Evolutionary conservation across 2,888 invertebrate genomes (phyloP).

Genomic region (Alcis repandata): DNA sequence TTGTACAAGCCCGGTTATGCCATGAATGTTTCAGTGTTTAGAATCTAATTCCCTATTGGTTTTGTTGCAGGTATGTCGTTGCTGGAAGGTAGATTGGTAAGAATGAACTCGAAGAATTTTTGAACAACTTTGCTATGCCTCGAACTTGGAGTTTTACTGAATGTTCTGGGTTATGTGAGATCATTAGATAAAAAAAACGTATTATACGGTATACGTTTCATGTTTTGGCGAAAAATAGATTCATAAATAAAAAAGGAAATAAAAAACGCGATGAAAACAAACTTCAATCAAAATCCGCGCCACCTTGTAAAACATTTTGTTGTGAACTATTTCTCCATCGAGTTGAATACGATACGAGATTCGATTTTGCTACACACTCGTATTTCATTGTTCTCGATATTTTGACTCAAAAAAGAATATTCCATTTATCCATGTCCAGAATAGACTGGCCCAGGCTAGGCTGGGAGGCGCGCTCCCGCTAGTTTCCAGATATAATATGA

Average conservation of each 20-base stretch:
- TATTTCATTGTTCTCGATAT: background rate
- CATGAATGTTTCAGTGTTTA: conserved; percentile 9
- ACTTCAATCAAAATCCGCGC: too few species aligned
- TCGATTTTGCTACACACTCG: background rate
- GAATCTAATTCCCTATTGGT: conserved; percentile 32
- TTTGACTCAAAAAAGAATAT: background rate
- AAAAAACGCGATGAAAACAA: too few species aligned
- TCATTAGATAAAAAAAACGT: too few species aligned
- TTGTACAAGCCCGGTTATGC: conserved; percentile 21
- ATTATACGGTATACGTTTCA: too few species aligned
- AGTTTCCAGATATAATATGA: conserved; percentile 8
- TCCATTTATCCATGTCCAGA: background rate
- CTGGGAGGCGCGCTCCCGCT: background rate
- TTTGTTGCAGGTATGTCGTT: conserved; percentile 53
- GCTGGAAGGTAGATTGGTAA: conserved; percentile 18
- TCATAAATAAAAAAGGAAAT: too few species aligned
- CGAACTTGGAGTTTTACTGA: too few species aligned
- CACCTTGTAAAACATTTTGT: too few species aligned
- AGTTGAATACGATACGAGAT: background rate
- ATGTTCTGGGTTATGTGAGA: too few species aligned
- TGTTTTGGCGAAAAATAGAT: too few species aligned
- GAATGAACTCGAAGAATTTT: too few species aligned
- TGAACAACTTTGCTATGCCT: background rate
- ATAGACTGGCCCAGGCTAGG: background rate
- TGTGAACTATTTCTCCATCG: background rate